These are phyloP conservation scores for Patagioenas fasciata DNA, from an alignment of 2,113 vertebrate species.

Conservation along the genomic window DNA sequence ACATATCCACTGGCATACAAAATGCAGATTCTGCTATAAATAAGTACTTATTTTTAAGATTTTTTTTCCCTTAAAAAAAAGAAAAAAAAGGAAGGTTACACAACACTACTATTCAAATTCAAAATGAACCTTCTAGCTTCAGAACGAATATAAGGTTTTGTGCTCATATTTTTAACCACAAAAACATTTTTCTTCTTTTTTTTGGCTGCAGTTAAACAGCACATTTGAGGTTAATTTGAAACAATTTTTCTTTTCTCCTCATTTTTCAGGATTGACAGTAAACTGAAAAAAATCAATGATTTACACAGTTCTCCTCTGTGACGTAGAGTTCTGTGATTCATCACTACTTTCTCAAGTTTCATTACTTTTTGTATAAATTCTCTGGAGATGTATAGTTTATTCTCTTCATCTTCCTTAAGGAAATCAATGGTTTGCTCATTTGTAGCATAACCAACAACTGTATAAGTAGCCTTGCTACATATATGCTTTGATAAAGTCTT, in stretches of 20 bases:
- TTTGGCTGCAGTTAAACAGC: neutral
- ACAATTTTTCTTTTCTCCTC: neutral
- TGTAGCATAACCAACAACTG: neutral
- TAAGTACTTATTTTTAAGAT: neutral
- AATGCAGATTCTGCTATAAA: neutral
- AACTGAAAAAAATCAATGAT: neutral
- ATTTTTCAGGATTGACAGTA: neutral
- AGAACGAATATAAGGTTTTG: neutral
- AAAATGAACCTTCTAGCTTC: neutral
- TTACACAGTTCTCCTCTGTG: neutral
- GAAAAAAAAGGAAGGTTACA: neutral
- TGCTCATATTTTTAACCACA: neutral
- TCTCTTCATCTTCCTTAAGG: neutral
- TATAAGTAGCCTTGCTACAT: neutral
- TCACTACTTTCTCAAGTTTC: neutral
- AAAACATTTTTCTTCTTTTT: neutral
- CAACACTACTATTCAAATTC: neutral
- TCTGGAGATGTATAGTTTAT: neutral
- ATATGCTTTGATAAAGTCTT: neutral
- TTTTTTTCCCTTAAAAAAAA: neutral
- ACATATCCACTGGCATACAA: fast-evolving
- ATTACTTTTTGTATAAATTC: neutral
- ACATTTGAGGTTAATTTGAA: neutral
- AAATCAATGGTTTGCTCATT: neutral
- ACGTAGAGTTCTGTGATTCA: slow-evolving; percentile 6